Evolutionary conservation across 2,113 vertebrate species (phyloP).

Genomic region (Psettodes erumei): DNA sequence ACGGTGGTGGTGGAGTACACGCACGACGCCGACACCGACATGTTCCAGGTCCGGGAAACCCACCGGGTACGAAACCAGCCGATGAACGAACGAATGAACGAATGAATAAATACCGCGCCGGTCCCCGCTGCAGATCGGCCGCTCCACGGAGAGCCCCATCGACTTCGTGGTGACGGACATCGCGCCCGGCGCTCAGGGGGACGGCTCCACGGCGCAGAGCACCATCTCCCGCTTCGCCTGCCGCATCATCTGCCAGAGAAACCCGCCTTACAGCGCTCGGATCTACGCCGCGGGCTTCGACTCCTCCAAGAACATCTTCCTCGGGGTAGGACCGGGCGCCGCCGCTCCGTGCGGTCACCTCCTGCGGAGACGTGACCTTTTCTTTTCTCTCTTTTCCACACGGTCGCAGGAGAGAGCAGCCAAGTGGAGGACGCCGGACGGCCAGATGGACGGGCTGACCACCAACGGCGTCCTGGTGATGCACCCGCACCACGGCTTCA

Average conservation of each 20-base stretch:
- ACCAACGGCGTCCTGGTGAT: conserved; percentile 96
- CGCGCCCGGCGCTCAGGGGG: conserved; percentile 86
- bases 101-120: too few relatives aligned
- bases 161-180: conserved; percentile 96
- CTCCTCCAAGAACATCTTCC: conserved; percentile 95
- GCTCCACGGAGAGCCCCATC: conserved; percentile 94
- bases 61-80: too few relatives aligned
- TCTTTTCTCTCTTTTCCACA: too few relatives aligned
- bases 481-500: conserved; percentile 92
- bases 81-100: too few relatives aligned
- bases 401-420: conserved; percentile 93
- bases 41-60: conserved; percentile 94
- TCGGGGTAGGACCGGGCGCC: conserved; percentile 85
- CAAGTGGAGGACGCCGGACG: conserved; percentile 92
- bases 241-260: conserved; percentile 94
- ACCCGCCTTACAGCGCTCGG: conserved; percentile 90
- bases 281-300: conserved; percentile 97
- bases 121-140: conserved; percentile 91
- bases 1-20: conserved; percentile 97
- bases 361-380: too few relatives aligned
- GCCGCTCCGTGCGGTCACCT: too few relatives aligned
- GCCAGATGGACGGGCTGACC: conserved; percentile 96
- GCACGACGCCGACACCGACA: conserved; percentile 92
- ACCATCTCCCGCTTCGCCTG: conserved; percentile 98
- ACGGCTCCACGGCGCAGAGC: conserved; percentile 89